Conservation (phyloP, 1,140 invertebrate genomes). For the Orius laevigatus region DNA sequence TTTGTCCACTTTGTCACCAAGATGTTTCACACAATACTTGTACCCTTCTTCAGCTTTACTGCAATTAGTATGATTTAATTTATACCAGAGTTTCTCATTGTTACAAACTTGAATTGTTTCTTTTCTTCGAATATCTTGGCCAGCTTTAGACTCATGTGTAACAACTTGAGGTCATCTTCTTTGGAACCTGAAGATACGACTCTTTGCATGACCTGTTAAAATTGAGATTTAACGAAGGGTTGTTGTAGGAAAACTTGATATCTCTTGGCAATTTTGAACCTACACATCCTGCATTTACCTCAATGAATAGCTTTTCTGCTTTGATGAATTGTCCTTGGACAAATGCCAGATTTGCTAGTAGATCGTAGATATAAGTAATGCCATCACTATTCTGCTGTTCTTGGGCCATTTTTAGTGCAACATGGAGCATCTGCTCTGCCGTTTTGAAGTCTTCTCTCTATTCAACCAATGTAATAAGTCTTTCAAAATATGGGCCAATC, state of each 20-base stretch:
- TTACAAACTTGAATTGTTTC: conserved; percentile 35
- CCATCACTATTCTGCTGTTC: conserved; percentile 54
- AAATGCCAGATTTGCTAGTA: conserved; percentile 80
- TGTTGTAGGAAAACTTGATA: not conserved
- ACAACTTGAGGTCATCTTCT: conserved; percentile 53
- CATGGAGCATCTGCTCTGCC: conserved; percentile 68
- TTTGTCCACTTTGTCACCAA: conserved; percentile 37
- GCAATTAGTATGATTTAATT: conserved; percentile 8
- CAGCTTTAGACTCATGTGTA: conserved; percentile 62
- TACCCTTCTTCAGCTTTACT: conserved; percentile 56
- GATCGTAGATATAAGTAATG: conserved; percentile 73
- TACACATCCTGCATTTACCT: conserved; percentile 31
- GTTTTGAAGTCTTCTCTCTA: conserved; percentile 59
- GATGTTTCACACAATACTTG: conserved; percentile 53
- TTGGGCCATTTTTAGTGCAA: conserved; percentile 67
- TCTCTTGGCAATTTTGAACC: not conserved
- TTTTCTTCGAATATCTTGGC: conserved; percentile 49
- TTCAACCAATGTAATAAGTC: no score
- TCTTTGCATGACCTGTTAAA: conserved; percentile 39
- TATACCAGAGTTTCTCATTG: no score
- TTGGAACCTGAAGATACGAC: conserved; percentile 46
- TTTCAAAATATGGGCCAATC: no score
- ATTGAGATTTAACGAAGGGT: no score
- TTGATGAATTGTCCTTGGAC: conserved; percentile 56
- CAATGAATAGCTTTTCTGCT: conserved; percentile 67